phyloP scores from a whole-genome alignment of 2,888 invertebrate species.

The Leucophora obtusa region DNA sequence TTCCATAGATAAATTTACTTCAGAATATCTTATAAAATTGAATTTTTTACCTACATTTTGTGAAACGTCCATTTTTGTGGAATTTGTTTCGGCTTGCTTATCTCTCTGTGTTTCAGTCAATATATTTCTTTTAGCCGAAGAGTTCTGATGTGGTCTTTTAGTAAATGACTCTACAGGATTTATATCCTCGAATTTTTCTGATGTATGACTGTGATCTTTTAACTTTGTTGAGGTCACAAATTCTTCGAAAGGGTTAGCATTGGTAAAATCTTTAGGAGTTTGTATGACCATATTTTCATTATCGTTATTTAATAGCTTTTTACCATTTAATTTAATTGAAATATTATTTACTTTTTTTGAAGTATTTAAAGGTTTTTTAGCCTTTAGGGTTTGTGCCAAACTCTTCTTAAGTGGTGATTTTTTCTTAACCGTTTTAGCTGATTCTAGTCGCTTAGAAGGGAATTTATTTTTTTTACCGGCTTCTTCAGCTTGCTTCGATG shows the following conservation, averaged over 20 bases:
- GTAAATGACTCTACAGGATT: slow-evolving; percentile 6
- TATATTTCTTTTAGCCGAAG: slow-evolving; percentile 18
- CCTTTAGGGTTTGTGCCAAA: slow-evolving; percentile 63
- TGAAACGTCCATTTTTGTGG: not conserved
- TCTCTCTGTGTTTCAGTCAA: not conserved
- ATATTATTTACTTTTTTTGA: not conserved
- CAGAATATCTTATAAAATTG: slow-evolving; percentile 69
- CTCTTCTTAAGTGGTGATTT: slow-evolving; percentile 37
- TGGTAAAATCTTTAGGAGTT: slow-evolving; percentile 61
- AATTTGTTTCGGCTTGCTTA: not conserved
- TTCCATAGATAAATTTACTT: slow-evolving; percentile 21
- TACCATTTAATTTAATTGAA: not conserved
- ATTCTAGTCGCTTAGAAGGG: slow-evolving; percentile 12
- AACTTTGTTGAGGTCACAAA: slow-evolving; percentile 69
- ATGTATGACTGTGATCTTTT: slow-evolving; percentile 52
- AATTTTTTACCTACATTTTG: slow-evolving; percentile 50
- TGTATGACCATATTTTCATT: slow-evolving; percentile 30
- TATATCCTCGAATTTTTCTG: slow-evolving; percentile 28
- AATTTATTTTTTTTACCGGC: slow-evolving; percentile 8
- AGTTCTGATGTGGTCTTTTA: not conserved
- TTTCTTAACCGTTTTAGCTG: slow-evolving; percentile 2
- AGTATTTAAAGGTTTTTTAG: slow-evolving; percentile 44
- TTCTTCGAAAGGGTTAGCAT: slow-evolving; percentile 58
- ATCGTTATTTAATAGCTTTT: slow-evolving; percentile 2
- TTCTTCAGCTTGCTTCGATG: not conserved